Percentiles rank a stretch among this genome's conserved stretches.
phyloP scores from a whole-genome alignment of 2,797 vertebrate species.

The Tapera naevia region DNA sequence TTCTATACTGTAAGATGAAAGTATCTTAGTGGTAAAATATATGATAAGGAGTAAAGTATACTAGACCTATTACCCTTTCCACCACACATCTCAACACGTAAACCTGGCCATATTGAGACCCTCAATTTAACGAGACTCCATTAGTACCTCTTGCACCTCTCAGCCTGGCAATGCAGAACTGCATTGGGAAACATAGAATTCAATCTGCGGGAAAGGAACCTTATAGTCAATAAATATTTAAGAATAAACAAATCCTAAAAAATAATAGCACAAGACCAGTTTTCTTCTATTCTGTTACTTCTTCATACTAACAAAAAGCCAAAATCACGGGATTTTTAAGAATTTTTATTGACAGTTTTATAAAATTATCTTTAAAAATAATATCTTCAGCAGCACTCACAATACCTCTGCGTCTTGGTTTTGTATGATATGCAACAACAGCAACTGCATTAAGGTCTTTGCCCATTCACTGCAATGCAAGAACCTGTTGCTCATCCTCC shows the following conservation, averaged over 20 bases:
- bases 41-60: not conserved
- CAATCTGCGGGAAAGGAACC: not conserved
- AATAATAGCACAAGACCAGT: not conserved
- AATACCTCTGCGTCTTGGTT: not conserved
- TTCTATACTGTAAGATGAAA: not conserved
- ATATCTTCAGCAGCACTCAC: not conserved
- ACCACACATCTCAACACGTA: not conserved
- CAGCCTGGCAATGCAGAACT: not conserved
- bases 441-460: not conserved
- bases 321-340: not conserved
- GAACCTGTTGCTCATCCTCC: slow-evolving; percentile 77
- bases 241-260: not conserved
- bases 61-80: not conserved
- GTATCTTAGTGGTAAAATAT: not conserved
- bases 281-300: not conserved
- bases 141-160: not conserved
- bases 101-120: not conserved
- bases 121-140: not conserved
- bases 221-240: not conserved
- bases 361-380: slow-evolving; percentile 20
- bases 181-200: not conserved
- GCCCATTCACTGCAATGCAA: slow-evolving; percentile 65
- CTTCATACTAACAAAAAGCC: not conserved
- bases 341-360: slow-evolving; percentile 62
- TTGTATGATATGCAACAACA: not conserved